These are phyloP conservation scores for Tragelaphus buxtoni DNA, from an alignment of 2,113 vertebrate species.

Conservation along the genomic window DNA sequence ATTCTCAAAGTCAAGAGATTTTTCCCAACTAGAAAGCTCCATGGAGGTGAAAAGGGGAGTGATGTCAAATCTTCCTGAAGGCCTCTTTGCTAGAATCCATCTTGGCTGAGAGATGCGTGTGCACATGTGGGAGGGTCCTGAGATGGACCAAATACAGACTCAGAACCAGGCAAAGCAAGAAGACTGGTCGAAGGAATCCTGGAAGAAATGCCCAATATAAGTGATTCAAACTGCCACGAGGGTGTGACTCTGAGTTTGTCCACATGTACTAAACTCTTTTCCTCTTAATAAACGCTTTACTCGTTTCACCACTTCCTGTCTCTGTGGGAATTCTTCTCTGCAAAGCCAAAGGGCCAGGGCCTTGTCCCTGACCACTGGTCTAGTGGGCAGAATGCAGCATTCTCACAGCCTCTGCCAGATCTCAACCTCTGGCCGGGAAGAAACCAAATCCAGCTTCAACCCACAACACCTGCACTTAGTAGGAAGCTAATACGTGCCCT, in stretches of 20 bases:
- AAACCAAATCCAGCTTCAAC: background rate
- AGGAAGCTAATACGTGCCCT: background rate
- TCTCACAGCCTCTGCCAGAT: background rate
- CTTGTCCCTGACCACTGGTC: background rate
- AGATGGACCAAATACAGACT: background rate
- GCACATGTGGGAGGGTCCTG: background rate
- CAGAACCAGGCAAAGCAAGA: background rate
- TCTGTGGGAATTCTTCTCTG: background rate
- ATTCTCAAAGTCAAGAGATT: background rate
- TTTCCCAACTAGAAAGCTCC: background rate
- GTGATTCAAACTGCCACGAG: background rate
- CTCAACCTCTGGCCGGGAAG: background rate
- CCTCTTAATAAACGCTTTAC: background rate
- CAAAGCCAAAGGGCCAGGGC: background rate
- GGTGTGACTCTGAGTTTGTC: background rate
- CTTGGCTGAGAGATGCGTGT: background rate
- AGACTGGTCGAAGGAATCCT: rapidly evolving
- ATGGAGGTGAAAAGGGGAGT: background rate
- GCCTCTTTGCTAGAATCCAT: background rate
- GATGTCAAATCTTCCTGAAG: background rate
- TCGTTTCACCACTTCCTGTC: background rate
- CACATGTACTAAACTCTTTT: background rate
- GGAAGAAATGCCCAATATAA: background rate
- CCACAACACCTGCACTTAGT: background rate
- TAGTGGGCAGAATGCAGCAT: background rate